These are phyloP conservation scores for Leucoptera coffeella DNA, from an alignment of 2,888 invertebrate genomes.

Conservation along the genomic window DNA sequence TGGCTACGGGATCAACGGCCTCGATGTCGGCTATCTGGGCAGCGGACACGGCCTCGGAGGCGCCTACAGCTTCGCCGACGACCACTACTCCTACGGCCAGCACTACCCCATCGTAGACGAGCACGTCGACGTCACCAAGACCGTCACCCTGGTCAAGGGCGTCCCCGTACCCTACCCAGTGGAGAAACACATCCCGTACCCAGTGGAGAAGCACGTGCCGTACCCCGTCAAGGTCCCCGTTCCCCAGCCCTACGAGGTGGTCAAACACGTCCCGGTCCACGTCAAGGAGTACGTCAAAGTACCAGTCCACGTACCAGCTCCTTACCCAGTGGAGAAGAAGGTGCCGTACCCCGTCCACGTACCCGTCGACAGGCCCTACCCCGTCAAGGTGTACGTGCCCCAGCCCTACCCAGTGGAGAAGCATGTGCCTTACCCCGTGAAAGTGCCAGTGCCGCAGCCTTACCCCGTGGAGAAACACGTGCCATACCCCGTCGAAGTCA, in stretches of 20 bases:
- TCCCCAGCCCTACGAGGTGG: constrained; percentile 67
- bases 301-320: constrained; percentile 68
- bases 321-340: constrained; percentile 74
- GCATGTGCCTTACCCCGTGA: constrained; percentile 67
- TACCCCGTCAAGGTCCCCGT: constrained; percentile 64
- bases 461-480: constrained; percentile 74
- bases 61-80: constrained; percentile 37
- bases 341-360: constrained; percentile 66
- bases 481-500: constrained; percentile 65
- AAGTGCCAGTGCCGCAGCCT: constrained; percentile 68
- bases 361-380: constrained; percentile 70
- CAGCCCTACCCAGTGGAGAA: constrained; percentile 78
- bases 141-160: constrained; percentile 61
- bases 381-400: constrained; percentile 72
- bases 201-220: constrained; percentile 60
- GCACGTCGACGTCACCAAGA: constrained; percentile 53
- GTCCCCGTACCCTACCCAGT: constrained; percentile 61
- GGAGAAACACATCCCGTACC: constrained; percentile 56
- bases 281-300: constrained; percentile 76
- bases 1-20: constrained; percentile 70
- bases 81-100: constrained; percentile 14
- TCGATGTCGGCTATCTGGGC: constrained; percentile 68
- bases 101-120: constrained; percentile 27
- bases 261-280: constrained; percentile 62
- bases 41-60: constrained; percentile 51